Base-by-base conservation (phyloP, 2,888 invertebrate species). In the Monopis laevigella region DNA sequence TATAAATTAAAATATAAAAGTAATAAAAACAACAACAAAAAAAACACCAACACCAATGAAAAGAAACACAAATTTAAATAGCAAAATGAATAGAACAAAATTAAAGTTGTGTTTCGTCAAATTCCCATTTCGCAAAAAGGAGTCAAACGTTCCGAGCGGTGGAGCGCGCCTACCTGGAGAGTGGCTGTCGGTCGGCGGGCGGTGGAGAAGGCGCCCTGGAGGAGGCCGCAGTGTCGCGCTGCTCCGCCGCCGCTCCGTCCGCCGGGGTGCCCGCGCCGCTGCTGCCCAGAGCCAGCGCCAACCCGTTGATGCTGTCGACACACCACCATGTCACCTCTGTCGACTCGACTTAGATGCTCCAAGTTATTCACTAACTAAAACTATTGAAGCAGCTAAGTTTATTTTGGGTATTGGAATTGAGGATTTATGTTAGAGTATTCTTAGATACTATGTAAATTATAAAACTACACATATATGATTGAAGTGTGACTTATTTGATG, bases 291-390 rank as follows among this genome's bases (percentile, higher is more conserved):
- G 82, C 82, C 77, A 82, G 54, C 71, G 82, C 82, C 81, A 82
- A 54, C 60, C 82, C 82, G 78, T 65, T 78, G 75, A 82, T 81
- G 70, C 82, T 82, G 82, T 62, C 70, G 75, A 81, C 73, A 80
- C 80, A 78, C 60, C 70, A 74, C 75, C 67, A 77, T 65, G 72
- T 80, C 77, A 81, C 77, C 77, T 52, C 48, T 46, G 52, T n/a
- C 32, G 24, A 17, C 14, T 32, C 32, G 56, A 65, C 73, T 56
- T 69, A 74, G 55, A 69, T 74, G 75, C 78, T 75, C 75, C 75
- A 72, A 5, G 11, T 8, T n/a, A 2, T 24, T 2, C 13, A 12
- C 10, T 16, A 29, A 13, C 10, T n/a, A 17, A 32, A 10, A 11
- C 4, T 16, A 10, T 62, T 70, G 77, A 75, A 77, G 72, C 74